Conservation (phyloP, 2,888 invertebrate species). For the Drosophila leonis region DNA sequence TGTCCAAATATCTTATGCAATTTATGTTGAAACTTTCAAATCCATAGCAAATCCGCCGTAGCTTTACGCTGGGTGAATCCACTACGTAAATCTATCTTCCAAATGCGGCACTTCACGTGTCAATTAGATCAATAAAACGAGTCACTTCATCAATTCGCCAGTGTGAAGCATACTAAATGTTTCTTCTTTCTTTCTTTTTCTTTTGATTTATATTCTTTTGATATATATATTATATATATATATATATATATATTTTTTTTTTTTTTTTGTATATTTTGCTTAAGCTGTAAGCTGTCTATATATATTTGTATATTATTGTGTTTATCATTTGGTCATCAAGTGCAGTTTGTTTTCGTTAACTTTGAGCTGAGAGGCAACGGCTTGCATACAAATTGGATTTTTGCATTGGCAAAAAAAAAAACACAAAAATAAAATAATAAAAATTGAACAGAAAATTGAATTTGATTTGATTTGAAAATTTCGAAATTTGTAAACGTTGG, state of each 20-base stretch:
- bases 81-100: constrained; percentile 46
- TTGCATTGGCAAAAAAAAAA: constrained; percentile 29
- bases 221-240: background rate
- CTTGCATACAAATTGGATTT: constrained; percentile 39
- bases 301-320: constrained; percentile 9
- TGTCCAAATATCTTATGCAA: background rate
- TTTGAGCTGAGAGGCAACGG: constrained; percentile 18
- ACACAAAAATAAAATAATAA: background rate
- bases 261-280: background rate
- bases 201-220: background rate
- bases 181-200: background rate
- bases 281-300: constrained; percentile 1
- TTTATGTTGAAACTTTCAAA: background rate
- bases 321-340: constrained; percentile 49
- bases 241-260: background rate
- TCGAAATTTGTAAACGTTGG: constrained; percentile 23
- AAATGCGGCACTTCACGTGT: constrained; percentile 44
- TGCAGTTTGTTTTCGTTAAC: constrained; percentile 29
- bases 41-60: background rate
- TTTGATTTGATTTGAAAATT: constrained; percentile 42
- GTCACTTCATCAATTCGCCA: constrained; percentile 52
- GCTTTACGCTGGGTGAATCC: constrained; percentile 14
- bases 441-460: constrained; percentile 19
- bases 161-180: constrained; percentile 23
- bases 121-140: constrained; percentile 69